A percentile compares a stretch with the other conserved stretches of the same genome.
phyloP scores from a whole-genome alignment of 2,113 vertebrate genomes.

The Strix uralensis region DNA sequence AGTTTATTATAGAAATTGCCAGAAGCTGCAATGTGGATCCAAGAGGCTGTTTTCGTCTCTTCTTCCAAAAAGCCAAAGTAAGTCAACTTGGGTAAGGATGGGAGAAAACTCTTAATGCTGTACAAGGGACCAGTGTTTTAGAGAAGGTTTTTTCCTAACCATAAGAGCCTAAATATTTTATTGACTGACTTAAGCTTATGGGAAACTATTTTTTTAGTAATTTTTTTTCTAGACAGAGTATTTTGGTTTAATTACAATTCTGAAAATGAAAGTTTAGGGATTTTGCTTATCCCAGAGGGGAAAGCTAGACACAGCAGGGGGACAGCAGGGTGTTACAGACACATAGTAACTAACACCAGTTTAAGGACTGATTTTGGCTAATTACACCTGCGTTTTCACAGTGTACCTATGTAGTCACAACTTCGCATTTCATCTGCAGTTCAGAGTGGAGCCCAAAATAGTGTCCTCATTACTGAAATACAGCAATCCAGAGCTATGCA shows the following conservation, averaged over 20 bases:
- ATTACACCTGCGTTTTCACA: not conserved
- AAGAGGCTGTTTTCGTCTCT: conserved; percentile 92
- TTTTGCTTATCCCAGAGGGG: not conserved
- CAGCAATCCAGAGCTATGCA: not conserved
- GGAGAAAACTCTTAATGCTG: not conserved
- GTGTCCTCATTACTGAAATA: not conserved
- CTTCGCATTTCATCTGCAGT: not conserved
- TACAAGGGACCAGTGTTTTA: not conserved
- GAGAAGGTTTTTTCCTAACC: not conserved
- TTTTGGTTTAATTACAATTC: not conserved
- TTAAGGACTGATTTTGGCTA: not conserved
- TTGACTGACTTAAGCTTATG: not conserved
- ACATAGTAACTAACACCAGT: not conserved
- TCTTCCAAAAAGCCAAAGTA: conserved; percentile 99
- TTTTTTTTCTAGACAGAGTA: not conserved
- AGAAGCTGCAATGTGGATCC: conserved; percentile 90
- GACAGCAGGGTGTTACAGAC: not conserved
- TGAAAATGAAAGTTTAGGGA: not conserved
- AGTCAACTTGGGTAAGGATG: conserved; percentile 16
- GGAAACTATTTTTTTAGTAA: not conserved
- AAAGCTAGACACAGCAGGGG: not conserved
- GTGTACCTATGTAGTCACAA: not conserved
- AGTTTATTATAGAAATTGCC: conserved; percentile 98
- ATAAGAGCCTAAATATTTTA: not conserved
- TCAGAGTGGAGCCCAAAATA: not conserved